Base-by-base conservation (phyloP, 2,113 vertebrate genomes). In the Cranoglanis bouderius region DNA sequence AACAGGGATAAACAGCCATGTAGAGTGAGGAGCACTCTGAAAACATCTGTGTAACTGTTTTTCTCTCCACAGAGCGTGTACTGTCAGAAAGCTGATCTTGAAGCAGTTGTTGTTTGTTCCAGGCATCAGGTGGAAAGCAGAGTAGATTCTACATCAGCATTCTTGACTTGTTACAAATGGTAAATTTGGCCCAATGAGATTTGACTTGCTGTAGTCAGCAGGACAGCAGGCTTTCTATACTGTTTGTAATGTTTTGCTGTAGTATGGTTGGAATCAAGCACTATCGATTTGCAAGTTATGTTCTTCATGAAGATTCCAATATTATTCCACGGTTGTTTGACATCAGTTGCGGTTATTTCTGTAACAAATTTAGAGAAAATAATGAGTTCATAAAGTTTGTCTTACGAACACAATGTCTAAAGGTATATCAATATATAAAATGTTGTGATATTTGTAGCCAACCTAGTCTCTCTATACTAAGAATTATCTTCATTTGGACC, bases 1-100 rank as follows among this genome's bases (percentile, higher is more conserved):
- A 87, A 87, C 85, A 87, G 51, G 38, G 82, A 81, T 81, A 89
- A 87, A 87, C 72, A 89, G 87, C 13, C 19, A 57, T 70, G 51
- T 72, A 57, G 85, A 81, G 80, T 87, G 49, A 10, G 8, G 26
- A 7, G 55, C 35, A 77, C 32, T 53, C 53, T 40, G 24, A 65
- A 88, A 72, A 75, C 84, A 78, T 84, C 70, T 70, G 38, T n/a
- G 35, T 57, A 43, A 80, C 80, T 84, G 84, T 55, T 67, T 90
- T 87, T 88, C 24, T 53, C 70, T 32, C 75, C 55, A 88, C 35
- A 70, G 13, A 46, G 35, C 75, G 32, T 55, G 14, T 14, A 53
- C 51, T 32, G 77, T 19, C 18, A 53, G 49, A 80, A 80, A 80
- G 77, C 6, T 19, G 5, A 80, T 53, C 77, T n/a, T 18, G 77